Percentiles rank a stretch among this genome's conserved stretches.
phyloP scores from a whole-genome alignment of 2,113 vertebrate genomes.

The Nematolebias whitei region DNA sequence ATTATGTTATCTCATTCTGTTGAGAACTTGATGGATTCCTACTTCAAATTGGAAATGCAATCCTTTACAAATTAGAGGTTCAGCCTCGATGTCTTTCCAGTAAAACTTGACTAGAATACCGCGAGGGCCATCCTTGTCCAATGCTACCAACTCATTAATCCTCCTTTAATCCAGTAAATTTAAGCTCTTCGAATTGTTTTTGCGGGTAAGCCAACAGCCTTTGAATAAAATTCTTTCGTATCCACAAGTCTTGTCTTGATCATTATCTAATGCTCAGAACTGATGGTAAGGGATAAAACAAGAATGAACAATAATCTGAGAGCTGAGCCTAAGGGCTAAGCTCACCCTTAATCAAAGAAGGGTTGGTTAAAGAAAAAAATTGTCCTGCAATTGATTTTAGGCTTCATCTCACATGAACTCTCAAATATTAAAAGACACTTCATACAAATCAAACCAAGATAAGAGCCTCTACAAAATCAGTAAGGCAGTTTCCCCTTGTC shows the following conservation, averaged over 20 bases:
- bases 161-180: constrained; percentile 6
- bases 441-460: neutral
- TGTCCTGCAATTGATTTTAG: constrained; percentile 3
- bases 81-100: constrained; percentile 5
- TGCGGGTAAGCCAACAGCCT: neutral
- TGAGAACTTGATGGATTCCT: constrained; percentile 24
- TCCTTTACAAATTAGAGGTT: constrained; percentile 19
- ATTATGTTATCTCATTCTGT: constrained; percentile 1
- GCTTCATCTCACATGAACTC: constrained; percentile 2
- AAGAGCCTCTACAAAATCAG: neutral
- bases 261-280: neutral
- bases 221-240: constrained; percentile 2
- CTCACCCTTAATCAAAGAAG: constrained; percentile 4
- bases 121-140: neutral
- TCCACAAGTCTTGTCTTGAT: constrained; percentile 13
- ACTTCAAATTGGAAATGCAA: constrained; percentile 28
- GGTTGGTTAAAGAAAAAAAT: neutral
- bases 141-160: constrained; percentile 3
- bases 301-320: constrained; percentile 20
- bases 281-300: constrained; percentile 10
- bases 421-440: neutral
- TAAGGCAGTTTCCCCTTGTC: neutral
- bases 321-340: constrained; percentile 6
- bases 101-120: constrained; percentile 10
- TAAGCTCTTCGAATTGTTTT: neutral